Percentiles rank a stretch among this genome's conserved stretches.
Conservation (phyloP, 2,113 vertebrate genomes). For the Piaya cayana region DNA sequence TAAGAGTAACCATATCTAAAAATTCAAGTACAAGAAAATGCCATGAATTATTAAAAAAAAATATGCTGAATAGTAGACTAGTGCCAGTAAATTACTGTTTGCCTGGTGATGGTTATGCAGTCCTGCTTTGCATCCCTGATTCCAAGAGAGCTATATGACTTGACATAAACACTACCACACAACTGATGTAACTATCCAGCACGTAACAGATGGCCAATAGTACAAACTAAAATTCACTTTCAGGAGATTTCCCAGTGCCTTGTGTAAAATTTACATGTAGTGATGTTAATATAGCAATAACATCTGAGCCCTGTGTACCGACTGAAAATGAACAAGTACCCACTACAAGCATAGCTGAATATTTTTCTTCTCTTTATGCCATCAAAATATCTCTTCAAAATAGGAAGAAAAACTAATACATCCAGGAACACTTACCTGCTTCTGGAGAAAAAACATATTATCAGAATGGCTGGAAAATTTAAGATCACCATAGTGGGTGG, state of each 20-base stretch:
- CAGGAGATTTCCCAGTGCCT: background rate
- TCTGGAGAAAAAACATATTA: background rate
- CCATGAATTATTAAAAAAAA: slow-evolving; percentile 2
- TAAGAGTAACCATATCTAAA: background rate
- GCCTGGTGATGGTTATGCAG: background rate
- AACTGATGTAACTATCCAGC: background rate
- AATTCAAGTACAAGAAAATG: background rate
- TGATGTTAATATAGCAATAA: background rate
- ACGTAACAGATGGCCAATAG: background rate
- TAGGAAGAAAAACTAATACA: background rate
- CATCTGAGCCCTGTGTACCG: background rate
- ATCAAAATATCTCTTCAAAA: background rate
- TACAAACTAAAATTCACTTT: background rate
- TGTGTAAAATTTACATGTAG: background rate
- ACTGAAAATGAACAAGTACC: background rate
- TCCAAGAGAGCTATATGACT: background rate
- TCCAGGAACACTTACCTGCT: background rate
- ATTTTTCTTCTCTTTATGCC: rapidly evolving
- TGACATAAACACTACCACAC: background rate
- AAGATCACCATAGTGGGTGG: background rate
- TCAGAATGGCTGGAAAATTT: background rate
- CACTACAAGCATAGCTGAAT: background rate
- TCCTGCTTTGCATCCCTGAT: background rate
- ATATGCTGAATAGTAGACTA: background rate
- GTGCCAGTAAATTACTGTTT: background rate